Conservation (phyloP, 2,113 vertebrate genomes). For the Gobio gobio region DNA sequence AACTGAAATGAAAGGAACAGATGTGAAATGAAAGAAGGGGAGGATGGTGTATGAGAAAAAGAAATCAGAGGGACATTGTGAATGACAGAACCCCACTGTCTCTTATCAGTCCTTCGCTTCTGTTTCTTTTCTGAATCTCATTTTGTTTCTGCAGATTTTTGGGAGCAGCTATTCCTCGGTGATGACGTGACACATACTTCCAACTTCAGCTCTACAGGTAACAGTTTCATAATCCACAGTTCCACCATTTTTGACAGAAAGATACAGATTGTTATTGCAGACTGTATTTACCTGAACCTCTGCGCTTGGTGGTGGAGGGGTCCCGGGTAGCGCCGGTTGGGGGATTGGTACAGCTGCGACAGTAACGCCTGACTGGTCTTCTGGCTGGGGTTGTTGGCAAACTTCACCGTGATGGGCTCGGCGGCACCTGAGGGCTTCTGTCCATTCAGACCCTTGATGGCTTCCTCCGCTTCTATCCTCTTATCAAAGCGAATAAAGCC, state of each 20-base stretch:
- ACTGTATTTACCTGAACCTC: conserved; percentile 94
- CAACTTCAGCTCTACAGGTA: background rate
- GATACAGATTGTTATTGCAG: background rate
- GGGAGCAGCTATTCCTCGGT: background rate
- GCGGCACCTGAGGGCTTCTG: conserved; percentile 98
- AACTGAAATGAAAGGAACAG: conserved; percentile 50
- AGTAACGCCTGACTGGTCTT: conserved; percentile 99
- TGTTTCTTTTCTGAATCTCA: conserved; percentile 29
- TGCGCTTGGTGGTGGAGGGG: conserved; percentile 99
- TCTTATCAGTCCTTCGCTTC: conserved; percentile 73
- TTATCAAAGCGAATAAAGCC: conserved; percentile 99
- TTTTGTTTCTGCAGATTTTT: conserved; percentile 28
- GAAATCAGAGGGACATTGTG: conserved; percentile 69
- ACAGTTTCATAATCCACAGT: conserved; percentile 25
- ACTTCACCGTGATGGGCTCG: conserved; percentile 99
- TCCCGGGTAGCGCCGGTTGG: conserved; percentile 97
- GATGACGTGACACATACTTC: background rate
- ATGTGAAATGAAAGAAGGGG: conserved; percentile 55
- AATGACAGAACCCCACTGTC: conserved; percentile 80
- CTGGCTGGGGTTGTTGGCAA: conserved; percentile 99
- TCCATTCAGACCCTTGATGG: conserved; percentile 99
- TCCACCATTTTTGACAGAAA: conserved; percentile 12
- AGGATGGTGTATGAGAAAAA: conserved; percentile 32
- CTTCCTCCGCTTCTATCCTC: conserved; percentile 99
- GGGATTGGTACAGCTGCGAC: conserved; percentile 99